Evolutionary conservation across 1,140 invertebrate species (phyloP), one percentile per base, ranked within the genome.

Genomic region (Centruroides vittatus): DNA sequence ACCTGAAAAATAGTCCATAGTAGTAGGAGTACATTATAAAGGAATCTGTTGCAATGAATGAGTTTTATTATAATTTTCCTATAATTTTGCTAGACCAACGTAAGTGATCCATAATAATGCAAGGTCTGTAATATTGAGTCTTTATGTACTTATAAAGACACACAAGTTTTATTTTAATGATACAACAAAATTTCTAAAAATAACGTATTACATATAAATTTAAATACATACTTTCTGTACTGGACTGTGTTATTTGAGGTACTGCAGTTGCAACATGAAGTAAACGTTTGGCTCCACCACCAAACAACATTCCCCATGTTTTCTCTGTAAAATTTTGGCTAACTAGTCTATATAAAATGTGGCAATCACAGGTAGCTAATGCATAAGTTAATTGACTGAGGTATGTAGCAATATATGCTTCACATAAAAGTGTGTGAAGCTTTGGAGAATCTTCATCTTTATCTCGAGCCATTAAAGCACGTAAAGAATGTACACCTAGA

Each of bases 381-480:
- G 92, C 91, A 75, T 97, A 95, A 52, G 94, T 84, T 55, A 98
- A 80, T 11, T 99, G 76, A 46, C 92, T 90, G 72, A 94, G 82
- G 72, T 90, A 97, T 1, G 94, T 89, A 0, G 92, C 87, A 3
- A 93, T 83, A 72, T 96, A 93, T 0, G 91, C 83, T 75, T 99
- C 95, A 60, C 89, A 87, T 10, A 99, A 78, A 1, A 99, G 77
- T 23, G 96, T 86, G 66, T 89, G 89, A 36, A 99, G 75, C 68
- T 92, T 87, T 0, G 94, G 94, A 0, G 89, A 85, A 73, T 98
- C 94, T 70, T 98, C 93, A 70, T 98, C 95, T 72, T 94, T 92
- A 69, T 98, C 94, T 12, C 92, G 78, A 0, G 89, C 85, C 4
- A 98, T 74, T 51, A 98, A 75, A 0, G 92, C 88, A 11, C 92